phyloP scores from a whole-genome alignment of 2,113 vertebrate genomes.

The Brachyistius frenatus region DNA sequence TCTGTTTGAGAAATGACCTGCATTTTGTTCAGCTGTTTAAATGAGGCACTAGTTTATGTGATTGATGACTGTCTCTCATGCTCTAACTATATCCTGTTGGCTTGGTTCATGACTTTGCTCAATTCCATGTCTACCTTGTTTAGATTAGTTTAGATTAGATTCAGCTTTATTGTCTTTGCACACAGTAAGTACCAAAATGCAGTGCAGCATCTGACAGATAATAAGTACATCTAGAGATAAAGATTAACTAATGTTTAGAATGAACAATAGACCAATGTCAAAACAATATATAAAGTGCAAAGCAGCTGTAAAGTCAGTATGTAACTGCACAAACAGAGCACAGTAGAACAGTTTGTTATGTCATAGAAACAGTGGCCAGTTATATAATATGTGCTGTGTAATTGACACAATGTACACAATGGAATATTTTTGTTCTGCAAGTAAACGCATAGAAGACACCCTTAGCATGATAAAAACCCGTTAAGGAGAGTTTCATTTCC shows the following conservation, averaged over 20 bases:
- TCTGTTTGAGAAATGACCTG: background rate
- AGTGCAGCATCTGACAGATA: background rate
- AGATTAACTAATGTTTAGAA: slow-evolving; percentile 8
- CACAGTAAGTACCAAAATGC: slow-evolving; percentile 16
- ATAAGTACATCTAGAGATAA: background rate
- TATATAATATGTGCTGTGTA: too few relatives aligned
- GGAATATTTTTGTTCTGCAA: slow-evolving; percentile 27
- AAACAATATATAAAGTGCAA: too few relatives aligned
- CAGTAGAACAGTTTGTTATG: too few relatives aligned
- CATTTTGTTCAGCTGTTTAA: slow-evolving; percentile 27
- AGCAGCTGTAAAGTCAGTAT: background rate
- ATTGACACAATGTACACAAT: background rate
- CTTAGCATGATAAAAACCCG: slow-evolving; percentile 3
- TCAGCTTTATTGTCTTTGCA: slow-evolving; percentile 10
- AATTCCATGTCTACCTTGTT: slow-evolving; percentile 32
- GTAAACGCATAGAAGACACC: slow-evolving; percentile 17
- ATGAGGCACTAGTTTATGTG: background rate
- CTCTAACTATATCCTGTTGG: slow-evolving; percentile 25
- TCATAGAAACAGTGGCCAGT: too few relatives aligned
- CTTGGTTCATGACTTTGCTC: slow-evolving; percentile 23
- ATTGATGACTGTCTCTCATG: slow-evolving; percentile 37
- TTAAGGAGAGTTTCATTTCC: background rate
- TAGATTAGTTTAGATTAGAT: slow-evolving; percentile 5
- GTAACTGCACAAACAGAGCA: slow-evolving; percentile 1
- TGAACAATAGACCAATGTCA: background rate